These are phyloP conservation scores for Drosophila atripex DNA, from an alignment of 2,888 invertebrate genomes.

Conservation along the genomic window DNA sequence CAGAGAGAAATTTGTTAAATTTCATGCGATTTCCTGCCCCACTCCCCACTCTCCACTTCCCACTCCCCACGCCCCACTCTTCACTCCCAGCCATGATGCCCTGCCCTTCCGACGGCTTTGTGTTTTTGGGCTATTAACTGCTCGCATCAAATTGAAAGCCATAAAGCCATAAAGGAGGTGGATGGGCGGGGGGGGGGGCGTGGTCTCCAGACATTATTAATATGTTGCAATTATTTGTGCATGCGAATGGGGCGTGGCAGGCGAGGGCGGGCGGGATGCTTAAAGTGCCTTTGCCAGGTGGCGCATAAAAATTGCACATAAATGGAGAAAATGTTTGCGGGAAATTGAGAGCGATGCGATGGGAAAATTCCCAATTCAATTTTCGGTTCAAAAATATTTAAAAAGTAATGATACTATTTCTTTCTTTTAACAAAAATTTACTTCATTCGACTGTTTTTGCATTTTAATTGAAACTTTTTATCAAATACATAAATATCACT, in stretches of 20 bases:
- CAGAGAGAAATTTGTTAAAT: slow-evolving; percentile 28
- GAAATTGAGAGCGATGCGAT: not conserved
- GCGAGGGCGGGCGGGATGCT: not conserved
- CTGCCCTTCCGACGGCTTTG: not conserved
- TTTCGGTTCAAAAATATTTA: not conserved
- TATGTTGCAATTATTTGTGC: slow-evolving; percentile 70
- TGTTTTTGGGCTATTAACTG: slow-evolving; percentile 61
- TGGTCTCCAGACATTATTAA: slow-evolving; percentile 58
- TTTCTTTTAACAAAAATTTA: not conserved
- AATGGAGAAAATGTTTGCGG: slow-evolving; percentile 23
- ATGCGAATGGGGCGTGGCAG: slow-evolving; percentile 10
- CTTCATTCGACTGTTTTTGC: not conserved
- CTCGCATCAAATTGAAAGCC: slow-evolving; percentile 62
- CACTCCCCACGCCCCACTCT: not conserved
- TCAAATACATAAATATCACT: not conserved
- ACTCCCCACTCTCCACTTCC: not conserved
- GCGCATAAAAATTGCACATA: slow-evolving; percentile 43
- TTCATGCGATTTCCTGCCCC: slow-evolving; percentile 33
- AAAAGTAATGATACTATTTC: too few relatives aligned
- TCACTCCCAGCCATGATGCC: not conserved
- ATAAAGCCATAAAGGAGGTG: slow-evolving; percentile 20
- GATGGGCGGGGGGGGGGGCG: slow-evolving; percentile 10
- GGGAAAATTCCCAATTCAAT: not conserved
- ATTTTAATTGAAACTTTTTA: not conserved
- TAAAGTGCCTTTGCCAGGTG: slow-evolving; percentile 6